A percentile compares a stretch with the other conserved stretches of the same genome.
These are phyloP conservation scores for Actinemys pallida DNA, from an alignment of 2,113 vertebrate species.

Conservation along the genomic window DNA sequence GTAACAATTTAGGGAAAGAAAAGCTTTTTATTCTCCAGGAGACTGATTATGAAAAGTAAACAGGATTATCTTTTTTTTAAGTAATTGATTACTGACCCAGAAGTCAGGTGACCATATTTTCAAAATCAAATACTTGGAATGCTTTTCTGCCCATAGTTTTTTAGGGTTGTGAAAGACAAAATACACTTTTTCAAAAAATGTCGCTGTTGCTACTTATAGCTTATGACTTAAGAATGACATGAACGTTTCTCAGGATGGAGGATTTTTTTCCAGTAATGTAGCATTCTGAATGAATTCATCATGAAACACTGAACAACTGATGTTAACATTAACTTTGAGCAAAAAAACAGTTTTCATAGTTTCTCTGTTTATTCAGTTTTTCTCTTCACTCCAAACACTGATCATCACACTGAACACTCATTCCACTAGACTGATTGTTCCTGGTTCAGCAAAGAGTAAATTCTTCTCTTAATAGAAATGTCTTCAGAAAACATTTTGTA, in stretches of 20 bases:
- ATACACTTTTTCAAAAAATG: background rate
- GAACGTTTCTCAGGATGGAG: background rate
- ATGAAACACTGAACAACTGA: background rate
- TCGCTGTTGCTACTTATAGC: background rate
- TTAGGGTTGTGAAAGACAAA: background rate
- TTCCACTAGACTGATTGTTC: background rate
- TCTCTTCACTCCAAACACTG: background rate
- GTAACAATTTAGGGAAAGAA: background rate
- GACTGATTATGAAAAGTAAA: constrained; percentile 29
- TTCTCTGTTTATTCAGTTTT: background rate
- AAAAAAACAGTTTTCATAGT: background rate
- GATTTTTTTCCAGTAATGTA: background rate
- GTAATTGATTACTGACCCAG: constrained; percentile 24
- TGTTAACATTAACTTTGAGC: background rate
- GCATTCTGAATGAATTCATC: background rate
- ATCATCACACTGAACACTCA: background rate
- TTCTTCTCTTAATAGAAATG: background rate
- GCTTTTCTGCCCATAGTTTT: background rate
- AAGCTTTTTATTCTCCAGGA: background rate
- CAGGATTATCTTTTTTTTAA: constrained; percentile 11
- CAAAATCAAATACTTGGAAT: background rate
- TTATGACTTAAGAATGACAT: background rate
- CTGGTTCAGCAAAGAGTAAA: background rate
- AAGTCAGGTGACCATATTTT: background rate
- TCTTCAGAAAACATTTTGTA: background rate